Conservation (phyloP, 1,140 invertebrate species). For the Drosophila malerkotliana region DNA sequence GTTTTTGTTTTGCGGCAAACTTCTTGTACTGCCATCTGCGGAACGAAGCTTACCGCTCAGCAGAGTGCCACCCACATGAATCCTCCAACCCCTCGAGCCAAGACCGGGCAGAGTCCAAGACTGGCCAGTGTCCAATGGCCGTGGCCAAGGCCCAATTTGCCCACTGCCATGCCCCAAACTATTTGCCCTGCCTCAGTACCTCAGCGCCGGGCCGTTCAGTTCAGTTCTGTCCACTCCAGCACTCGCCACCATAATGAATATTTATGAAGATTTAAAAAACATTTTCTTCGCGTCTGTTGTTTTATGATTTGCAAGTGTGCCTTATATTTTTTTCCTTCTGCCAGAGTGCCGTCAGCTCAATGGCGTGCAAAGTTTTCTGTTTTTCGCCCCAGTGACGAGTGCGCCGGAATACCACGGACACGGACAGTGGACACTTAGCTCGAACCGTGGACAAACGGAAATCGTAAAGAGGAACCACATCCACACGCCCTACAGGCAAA, state of each 20-base stretch:
- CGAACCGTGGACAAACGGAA: neutral
- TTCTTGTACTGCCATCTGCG: slow-evolving; percentile 73
- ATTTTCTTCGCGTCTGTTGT: slow-evolving; percentile 83
- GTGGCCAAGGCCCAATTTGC: slow-evolving; percentile 52
- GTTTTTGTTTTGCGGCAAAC: slow-evolving; percentile 47
- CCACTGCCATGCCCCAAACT: slow-evolving; percentile 66
- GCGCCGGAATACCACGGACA: slow-evolving; percentile 23
- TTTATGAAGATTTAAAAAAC: slow-evolving; percentile 83
- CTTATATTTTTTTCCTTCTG: slow-evolving; percentile 28
- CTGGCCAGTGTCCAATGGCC: slow-evolving; percentile 39
- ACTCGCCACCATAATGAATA: slow-evolving; percentile 73
- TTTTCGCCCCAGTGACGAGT: slow-evolving; percentile 65
- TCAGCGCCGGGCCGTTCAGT: neutral
- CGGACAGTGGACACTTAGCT: slow-evolving; percentile 8
- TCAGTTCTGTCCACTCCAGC: slow-evolving; percentile 16
- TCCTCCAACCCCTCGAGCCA: neutral
- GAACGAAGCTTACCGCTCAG: slow-evolving; percentile 61
- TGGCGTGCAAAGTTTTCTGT: slow-evolving; percentile 77
- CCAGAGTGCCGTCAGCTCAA: slow-evolving; percentile 61
- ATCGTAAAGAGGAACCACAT: slow-evolving; percentile 20
- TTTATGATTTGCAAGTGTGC: slow-evolving; percentile 83
- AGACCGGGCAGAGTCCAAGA: neutral
- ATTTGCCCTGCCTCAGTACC: slow-evolving; percentile 58
- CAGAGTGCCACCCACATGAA: slow-evolving; percentile 15
- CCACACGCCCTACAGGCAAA: slow-evolving; percentile 22